Conservation (phyloP, 2,113 vertebrate genomes). For the Lipophrys pholis region DNA sequence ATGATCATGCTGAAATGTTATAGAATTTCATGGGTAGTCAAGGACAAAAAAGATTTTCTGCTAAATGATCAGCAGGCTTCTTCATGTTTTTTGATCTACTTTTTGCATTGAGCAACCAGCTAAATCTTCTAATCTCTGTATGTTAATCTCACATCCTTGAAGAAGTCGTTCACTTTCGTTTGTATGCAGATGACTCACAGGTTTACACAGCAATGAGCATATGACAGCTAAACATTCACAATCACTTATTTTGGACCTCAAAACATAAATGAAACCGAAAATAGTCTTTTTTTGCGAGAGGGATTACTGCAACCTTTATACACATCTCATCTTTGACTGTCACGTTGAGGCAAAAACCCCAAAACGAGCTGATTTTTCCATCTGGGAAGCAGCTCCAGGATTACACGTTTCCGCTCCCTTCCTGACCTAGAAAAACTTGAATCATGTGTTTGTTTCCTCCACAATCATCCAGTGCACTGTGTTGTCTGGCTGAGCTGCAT, state of each 20-base stretch:
- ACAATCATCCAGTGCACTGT: conserved; percentile 8
- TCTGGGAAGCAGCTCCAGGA: conserved; percentile 40
- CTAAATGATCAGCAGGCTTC: too few species aligned
- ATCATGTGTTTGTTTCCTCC: conserved; percentile 42
- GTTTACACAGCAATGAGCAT: not conserved
- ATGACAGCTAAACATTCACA: not conserved
- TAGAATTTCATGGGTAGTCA: too few species aligned
- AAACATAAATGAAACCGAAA: not conserved
- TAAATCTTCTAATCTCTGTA: too few species aligned
- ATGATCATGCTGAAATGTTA: too few species aligned
- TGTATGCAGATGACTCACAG: conserved; percentile 13
- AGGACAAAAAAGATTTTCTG: too few species aligned
- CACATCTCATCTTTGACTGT: conserved; percentile 22
- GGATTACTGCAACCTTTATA: not conserved
- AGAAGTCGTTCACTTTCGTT: not conserved
- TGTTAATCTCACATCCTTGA: not conserved
- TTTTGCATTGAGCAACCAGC: too few species aligned
- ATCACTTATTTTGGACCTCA: not conserved
- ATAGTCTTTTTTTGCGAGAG: not conserved
- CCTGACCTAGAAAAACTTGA: conserved; percentile 41
- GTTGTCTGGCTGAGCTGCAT: conserved; percentile 12
- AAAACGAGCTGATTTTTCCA: conserved; percentile 35
- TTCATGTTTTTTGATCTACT: too few species aligned
- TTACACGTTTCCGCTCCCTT: conserved; percentile 25
- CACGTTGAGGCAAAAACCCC: conserved; percentile 9